phyloP scores from a whole-genome alignment of 2,888 invertebrate species.

The Cryptocephalus moraei region DNA sequence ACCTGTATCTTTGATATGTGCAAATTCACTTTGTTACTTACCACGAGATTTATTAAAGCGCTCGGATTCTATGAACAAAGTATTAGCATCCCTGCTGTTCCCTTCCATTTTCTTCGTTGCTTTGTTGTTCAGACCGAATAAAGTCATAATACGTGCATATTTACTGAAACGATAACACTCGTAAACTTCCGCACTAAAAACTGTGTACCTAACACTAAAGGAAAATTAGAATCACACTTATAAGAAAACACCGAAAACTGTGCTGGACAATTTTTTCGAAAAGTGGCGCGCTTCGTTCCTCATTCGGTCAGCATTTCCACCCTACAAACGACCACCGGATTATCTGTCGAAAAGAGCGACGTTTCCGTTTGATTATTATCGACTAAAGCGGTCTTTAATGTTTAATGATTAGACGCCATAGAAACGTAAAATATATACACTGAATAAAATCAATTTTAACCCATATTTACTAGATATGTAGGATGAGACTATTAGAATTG shows the following conservation, averaged over 20 bases:
- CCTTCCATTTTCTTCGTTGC: conserved; percentile 22
- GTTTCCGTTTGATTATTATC: conserved; percentile 10
- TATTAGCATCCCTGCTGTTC: conserved; percentile 25
- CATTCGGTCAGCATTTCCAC: too few species aligned
- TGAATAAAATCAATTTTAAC: conserved; percentile 34
- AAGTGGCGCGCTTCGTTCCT: too few species aligned
- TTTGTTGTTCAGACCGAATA: too few species aligned
- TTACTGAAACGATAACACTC: too few species aligned
- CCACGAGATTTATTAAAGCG: conserved; percentile 15
- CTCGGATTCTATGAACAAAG: conserved; percentile 31
- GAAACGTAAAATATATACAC: conserved; percentile 30
- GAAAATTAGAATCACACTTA: too few species aligned
- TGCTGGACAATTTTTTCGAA: too few species aligned
- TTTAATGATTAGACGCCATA: conserved; percentile 22
- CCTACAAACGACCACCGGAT: background rate
- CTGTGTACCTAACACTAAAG: too few species aligned
- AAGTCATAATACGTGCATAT: too few species aligned
- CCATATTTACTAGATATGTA: conserved; percentile 14
- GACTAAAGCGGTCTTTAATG: conserved; percentile 12
- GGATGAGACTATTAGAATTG: background rate
- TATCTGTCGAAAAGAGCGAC: background rate
- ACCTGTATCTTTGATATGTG: too few species aligned
- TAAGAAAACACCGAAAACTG: too few species aligned
- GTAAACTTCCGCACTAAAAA: too few species aligned
- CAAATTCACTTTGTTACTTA: conserved; percentile 6